Evolutionary conservation across 2,113 vertebrate genomes (phyloP).

Genomic region (Leptocoma aspasia): DNA sequence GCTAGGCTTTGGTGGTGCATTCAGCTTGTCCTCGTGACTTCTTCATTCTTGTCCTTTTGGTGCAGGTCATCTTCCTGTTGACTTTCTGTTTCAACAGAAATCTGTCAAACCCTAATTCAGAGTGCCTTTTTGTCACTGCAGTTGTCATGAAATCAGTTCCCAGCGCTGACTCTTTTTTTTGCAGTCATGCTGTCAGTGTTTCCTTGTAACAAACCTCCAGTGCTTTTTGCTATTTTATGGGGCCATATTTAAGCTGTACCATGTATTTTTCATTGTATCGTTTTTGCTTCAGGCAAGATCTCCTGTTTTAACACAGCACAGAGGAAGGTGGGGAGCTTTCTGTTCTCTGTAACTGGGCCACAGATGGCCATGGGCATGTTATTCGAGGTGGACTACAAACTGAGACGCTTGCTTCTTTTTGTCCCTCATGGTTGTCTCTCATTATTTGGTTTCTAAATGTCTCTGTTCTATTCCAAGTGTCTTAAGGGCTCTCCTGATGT

Average conservation of each 20-base stretch:
- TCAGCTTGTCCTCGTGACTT: not conserved
- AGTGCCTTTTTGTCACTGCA: not conserved
- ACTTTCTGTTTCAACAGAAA: not conserved
- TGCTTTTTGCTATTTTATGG: not conserved
- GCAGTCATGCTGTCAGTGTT: not conserved
- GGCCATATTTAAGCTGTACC: not conserved
- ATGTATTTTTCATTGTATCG: not conserved
- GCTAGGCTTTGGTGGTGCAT: not conserved
- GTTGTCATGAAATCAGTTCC: not conserved
- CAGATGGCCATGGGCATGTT: not conserved
- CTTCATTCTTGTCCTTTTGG: not conserved
- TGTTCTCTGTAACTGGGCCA: not conserved
- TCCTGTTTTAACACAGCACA: not conserved
- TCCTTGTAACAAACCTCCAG: not conserved
- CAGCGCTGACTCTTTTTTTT: not conserved
- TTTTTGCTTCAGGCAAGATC: not conserved
- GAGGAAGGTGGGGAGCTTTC: not conserved
- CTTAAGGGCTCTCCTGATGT: not conserved
- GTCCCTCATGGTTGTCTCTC: not conserved
- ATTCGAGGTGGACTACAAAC: not conserved
- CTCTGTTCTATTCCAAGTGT: not conserved
- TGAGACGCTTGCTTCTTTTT: not conserved
- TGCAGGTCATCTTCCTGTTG: not conserved
- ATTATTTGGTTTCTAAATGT: not conserved
- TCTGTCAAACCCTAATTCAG: not conserved